Base-by-base conservation (phyloP, 2,113 vertebrate species). In the Cheilinus undulatus region DNA sequence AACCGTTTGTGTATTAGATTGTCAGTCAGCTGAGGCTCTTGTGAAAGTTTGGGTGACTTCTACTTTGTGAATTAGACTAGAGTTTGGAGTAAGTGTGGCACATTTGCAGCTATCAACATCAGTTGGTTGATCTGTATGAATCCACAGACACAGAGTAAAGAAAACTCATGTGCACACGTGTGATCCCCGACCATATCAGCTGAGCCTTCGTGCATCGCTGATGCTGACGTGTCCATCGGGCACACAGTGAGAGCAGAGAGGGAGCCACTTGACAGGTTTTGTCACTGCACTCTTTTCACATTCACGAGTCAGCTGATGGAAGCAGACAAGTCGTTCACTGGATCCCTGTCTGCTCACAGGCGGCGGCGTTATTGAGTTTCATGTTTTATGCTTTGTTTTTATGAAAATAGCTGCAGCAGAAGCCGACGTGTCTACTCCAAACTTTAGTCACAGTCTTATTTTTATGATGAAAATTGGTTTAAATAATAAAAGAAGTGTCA, bases 271-370 rank as follows among this genome's bases (percentile, higher is more conserved):
- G 61, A 53, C 61, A 28, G 11, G 22, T 60, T 71, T 59, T 66
- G 38, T 78, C 61, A 53, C 22, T 15, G 57, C 26, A 63, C 52
- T 76, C 42, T 43, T 42, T 54, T 46, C 59, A 12, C 36, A 59
- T 43, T 36, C 1, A 13, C n/a, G 43, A 52, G 38, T 51, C 45
- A 40, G 6, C 26, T 71, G 60, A 71, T 71, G n/a, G 34, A 65
- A 65, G 51, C 45, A 22, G 60, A 78, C 75, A 51, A 51, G 52
- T 32, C 36, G 10, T 38, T 46, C 3, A 22, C 23, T 20, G 8
- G 14, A 45, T 68, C 28, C 60, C 17, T 26, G n/a, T 58, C 53
- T 66, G 43, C 43, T 42, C 45, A 32, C 17, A 60, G 17, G 48
- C 36, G 54, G 28, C 2, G 54, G 14, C 2, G 24, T 2, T 30